Conservation (phyloP, 1,140 invertebrate species). For the Chironomus striatipennis region DNA sequence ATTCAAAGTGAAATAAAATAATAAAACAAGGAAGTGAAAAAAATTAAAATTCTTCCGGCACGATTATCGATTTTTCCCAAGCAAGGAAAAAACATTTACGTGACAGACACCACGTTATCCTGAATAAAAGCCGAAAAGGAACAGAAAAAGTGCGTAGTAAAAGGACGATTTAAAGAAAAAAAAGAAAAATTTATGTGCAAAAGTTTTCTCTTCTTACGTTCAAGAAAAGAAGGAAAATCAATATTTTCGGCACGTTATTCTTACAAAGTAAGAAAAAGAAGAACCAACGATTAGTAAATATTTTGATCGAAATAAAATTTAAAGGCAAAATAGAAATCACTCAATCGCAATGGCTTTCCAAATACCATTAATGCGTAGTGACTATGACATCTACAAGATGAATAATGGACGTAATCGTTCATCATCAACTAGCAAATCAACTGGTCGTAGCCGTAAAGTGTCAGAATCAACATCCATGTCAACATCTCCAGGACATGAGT, state of each 20-base stretch:
- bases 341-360: conserved; percentile 54
- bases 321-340: background rate
- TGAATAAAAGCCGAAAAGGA: background rate
- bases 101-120: background rate
- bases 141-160: conserved; percentile 7
- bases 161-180: background rate
- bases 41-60: background rate
- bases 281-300: background rate
- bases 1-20: background rate
- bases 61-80: background rate
- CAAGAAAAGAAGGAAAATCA: background rate
- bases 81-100: background rate
- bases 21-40: background rate
- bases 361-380: conserved; percentile 66
- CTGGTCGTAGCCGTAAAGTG: conserved; percentile 45
- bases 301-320: background rate
- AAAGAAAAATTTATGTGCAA: background rate
- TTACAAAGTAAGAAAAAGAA: background rate
- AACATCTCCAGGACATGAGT: conserved; percentile 50
- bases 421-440: conserved; percentile 44
- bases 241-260: background rate
- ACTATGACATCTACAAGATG: conserved; percentile 64
- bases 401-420: conserved; percentile 50
- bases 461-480: conserved; percentile 57
- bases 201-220: background rate